Percentiles rank a stretch among this genome's conserved stretches.
These are phyloP conservation scores for Pollimyrus isidori DNA, from an alignment of 2,113 vertebrate species.

Conservation along the genomic window DNA sequence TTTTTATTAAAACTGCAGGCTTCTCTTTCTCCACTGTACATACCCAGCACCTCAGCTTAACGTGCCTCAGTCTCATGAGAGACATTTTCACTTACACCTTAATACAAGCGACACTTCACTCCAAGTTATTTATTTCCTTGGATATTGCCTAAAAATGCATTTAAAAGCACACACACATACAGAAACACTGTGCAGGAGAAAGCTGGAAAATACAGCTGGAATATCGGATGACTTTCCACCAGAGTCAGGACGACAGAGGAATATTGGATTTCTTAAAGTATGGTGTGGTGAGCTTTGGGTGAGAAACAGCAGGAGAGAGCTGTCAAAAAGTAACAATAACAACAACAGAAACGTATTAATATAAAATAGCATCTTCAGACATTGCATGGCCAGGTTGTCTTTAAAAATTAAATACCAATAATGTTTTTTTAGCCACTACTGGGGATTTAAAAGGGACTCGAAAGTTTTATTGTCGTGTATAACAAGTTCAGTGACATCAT, in stretches of 20 bases:
- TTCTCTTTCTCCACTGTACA: not conserved
- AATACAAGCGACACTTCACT: not conserved
- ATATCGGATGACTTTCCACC: slow-evolving; percentile 38
- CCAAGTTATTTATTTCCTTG: slow-evolving; percentile 40
- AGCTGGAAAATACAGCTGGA: not conserved
- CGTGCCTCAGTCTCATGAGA: not conserved
- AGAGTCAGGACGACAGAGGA: slow-evolving; percentile 23
- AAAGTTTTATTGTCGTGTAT: not conserved
- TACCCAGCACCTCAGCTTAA: not conserved
- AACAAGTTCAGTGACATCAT: not conserved
- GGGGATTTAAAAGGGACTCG: slow-evolving; percentile 25
- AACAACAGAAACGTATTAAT: slow-evolving; percentile 62
- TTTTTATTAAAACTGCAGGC: not conserved
- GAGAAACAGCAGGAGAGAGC: slow-evolving; percentile 64
- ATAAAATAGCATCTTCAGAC: slow-evolving; percentile 69
- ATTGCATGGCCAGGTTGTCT: slow-evolving; percentile 70
- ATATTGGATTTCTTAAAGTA: slow-evolving; percentile 59
- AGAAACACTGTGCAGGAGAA: not conserved
- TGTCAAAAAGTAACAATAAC: slow-evolving; percentile 67
- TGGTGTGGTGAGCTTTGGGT: slow-evolving; percentile 56
- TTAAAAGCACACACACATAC: slow-evolving; percentile 46
- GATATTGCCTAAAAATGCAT: slow-evolving; percentile 51
- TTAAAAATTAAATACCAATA: slow-evolving; percentile 71
- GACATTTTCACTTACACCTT: not conserved
- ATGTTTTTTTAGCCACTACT: slow-evolving; percentile 62